Conservation (phyloP, 1,140 invertebrate genomes). For the Lepeophtheirus salmonis region DNA sequence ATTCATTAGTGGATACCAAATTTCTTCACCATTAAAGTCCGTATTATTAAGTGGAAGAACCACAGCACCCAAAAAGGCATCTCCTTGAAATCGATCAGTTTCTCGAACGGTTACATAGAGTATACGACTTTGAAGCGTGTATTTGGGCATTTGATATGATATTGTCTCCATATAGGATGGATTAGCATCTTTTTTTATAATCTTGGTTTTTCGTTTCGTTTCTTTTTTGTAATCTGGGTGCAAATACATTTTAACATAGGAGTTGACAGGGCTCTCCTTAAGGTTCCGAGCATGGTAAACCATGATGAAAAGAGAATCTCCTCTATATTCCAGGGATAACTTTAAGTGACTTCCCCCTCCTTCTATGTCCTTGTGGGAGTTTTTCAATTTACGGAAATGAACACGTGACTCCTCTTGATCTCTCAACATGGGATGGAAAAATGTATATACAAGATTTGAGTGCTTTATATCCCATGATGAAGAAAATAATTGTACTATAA, state of each 20-base stretch:
- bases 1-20: not conserved
- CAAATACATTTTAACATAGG: constrained; percentile 85
- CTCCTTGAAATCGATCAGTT: constrained; percentile 82
- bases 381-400: constrained; percentile 40
- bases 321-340: constrained; percentile 59
- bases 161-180: constrained; percentile 97
- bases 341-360: constrained; percentile 44
- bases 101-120: constrained; percentile 87
- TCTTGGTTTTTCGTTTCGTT: constrained; percentile 87
- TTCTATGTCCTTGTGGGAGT: constrained; percentile 25
- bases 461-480: constrained; percentile 82
- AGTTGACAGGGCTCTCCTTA: constrained; percentile 48
- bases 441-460: constrained; percentile 89
- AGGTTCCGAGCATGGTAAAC: constrained; percentile 70
- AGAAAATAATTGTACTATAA: constrained; percentile 62
- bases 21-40: constrained; percentile 49
- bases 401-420: constrained; percentile 55
- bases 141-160: constrained; percentile 65
- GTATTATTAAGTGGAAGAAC: constrained; percentile 45
- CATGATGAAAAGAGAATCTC: constrained; percentile 59
- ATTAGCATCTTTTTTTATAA: constrained; percentile 71
- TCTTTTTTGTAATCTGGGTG: constrained; percentile 52
- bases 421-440: constrained; percentile 82
- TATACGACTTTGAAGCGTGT: constrained; percentile 48
- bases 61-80: constrained; percentile 77